Conservation (phyloP, 2,113 vertebrate species). For the Dromaius novaehollandiae region DNA sequence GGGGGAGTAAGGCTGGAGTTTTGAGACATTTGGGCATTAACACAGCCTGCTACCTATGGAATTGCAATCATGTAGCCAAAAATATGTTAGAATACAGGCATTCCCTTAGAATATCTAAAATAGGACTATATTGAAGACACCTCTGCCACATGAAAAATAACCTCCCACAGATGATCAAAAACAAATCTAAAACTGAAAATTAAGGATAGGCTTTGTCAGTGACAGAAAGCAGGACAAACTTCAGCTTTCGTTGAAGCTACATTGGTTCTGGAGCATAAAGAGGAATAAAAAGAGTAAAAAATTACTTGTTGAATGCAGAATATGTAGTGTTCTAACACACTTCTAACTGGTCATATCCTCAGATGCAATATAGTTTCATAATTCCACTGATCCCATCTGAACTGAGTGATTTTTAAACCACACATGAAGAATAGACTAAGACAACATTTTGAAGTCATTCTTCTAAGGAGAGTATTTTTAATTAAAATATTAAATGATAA, state of each 20-base stretch:
- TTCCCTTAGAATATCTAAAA: background rate
- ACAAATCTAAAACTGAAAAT: background rate
- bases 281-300: background rate
- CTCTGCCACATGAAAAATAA: background rate
- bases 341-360: background rate
- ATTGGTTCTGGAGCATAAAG: background rate
- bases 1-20: background rate
- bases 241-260: background rate
- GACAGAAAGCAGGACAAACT: accelerated
- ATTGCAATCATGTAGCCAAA: background rate
- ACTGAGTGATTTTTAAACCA: background rate
- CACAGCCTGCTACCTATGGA: background rate
- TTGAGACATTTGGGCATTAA: background rate
- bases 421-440: background rate
- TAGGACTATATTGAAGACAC: background rate
- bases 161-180: background rate
- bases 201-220: background rate
- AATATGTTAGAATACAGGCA: background rate
- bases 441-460: background rate
- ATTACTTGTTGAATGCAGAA: background rate
- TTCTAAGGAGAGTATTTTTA: background rate
- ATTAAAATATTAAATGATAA: background rate
- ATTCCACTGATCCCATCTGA: background rate
- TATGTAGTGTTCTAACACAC: background rate
- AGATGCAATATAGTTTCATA: accelerated